phyloP scores from a whole-genome alignment of 2,888 invertebrate species.

The Saturnia japonica region DNA sequence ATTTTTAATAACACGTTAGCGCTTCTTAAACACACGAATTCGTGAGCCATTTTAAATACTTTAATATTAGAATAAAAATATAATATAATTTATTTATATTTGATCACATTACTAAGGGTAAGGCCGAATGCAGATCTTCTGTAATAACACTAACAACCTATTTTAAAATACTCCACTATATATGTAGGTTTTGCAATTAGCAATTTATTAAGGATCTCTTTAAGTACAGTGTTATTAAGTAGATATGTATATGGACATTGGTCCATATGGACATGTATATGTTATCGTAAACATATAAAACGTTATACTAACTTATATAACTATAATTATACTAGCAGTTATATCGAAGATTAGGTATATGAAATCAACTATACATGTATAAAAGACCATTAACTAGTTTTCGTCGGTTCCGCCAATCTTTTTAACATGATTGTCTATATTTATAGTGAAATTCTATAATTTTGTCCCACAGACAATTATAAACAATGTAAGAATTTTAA shows the following conservation, averaged over 20 bases:
- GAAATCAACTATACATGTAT: background rate
- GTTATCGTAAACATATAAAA: background rate
- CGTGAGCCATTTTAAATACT: background rate
- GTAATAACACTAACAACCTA: background rate
- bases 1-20: background rate
- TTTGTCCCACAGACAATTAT: background rate
- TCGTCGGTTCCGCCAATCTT: background rate
- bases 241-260: no score
- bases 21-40: background rate
- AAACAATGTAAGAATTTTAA: background rate
- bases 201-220: background rate
- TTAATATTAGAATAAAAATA: background rate
- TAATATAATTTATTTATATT: background rate
- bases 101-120: background rate
- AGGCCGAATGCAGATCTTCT: no score
- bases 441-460: background rate
- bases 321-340: background rate
- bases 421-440: background rate
- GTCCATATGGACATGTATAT: no score
- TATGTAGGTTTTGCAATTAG: background rate
- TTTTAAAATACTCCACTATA: no score
- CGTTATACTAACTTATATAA: no score
- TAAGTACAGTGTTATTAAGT: background rate
- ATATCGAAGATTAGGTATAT: background rate
- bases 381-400: background rate